Percentiles rank a stretch among this genome's conserved stretches.
Evolutionary conservation across 2,797 vertebrate genomes (phyloP).

Genomic region (Sylvia borin): DNA sequence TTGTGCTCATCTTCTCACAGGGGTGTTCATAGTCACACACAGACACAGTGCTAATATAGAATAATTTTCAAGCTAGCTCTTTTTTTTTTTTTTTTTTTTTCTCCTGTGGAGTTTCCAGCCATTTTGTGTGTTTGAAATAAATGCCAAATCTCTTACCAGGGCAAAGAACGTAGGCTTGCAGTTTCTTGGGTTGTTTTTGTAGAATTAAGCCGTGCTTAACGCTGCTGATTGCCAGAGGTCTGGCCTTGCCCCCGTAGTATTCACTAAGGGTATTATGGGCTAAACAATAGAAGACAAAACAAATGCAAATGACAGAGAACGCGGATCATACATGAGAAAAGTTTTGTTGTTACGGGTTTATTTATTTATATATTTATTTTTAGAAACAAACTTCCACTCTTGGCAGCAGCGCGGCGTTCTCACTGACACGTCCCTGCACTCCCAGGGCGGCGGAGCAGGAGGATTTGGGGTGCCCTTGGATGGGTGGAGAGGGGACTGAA

Average conservation of each 20-base stretch:
- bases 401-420: not conserved
- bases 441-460: not conserved
- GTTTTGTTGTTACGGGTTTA: not conserved
- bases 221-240: not conserved
- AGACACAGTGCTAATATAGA: fast-evolving
- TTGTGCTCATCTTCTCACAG: fast-evolving
- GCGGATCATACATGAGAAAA: not conserved
- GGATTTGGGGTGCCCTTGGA: not conserved
- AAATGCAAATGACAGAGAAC: not conserved
- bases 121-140: not conserved
- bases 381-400: not conserved
- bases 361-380: not conserved
- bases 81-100: no score
- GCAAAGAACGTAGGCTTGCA: not conserved
- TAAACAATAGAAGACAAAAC: not conserved
- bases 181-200: not conserved
- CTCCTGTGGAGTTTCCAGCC: not conserved
- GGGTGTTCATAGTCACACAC: fast-evolving
- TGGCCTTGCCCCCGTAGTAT: not conserved
- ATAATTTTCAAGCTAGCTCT: not conserved
- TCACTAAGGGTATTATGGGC: not conserved
- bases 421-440: fast-evolving
- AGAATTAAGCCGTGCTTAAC: fast-evolving
- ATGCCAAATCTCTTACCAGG: not conserved
- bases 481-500: not conserved